These are phyloP conservation scores for Scalopus aquaticus DNA, from an alignment of 2,113 vertebrate species.

Conservation along the genomic window DNA sequence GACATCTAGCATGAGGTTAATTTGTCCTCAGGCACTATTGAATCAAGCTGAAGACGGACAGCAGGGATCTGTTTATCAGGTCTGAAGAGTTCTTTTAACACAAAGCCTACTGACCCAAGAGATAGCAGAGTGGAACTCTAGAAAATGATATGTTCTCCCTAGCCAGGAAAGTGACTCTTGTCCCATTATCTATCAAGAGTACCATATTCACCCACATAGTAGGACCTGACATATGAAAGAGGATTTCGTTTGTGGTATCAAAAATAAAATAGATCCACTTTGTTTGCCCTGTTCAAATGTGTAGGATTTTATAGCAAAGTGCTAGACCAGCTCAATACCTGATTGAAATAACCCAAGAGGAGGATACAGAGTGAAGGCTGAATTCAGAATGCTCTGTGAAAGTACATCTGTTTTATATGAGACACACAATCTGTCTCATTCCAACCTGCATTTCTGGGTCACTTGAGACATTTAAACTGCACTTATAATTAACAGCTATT, in stretches of 20 bases:
- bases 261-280: slow-evolving; percentile 70
- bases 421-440: slow-evolving; percentile 95
- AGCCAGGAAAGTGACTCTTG: slow-evolving; percentile 55
- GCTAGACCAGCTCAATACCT: slow-evolving; percentile 82
- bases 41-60: slow-evolving; percentile 60
- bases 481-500: slow-evolving; percentile 99
- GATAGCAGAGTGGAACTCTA: slow-evolving; percentile 67
- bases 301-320: slow-evolving; percentile 75
- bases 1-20: slow-evolving; percentile 42
- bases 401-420: slow-evolving; percentile 93
- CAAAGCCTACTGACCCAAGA: slow-evolving; percentile 57
- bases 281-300: slow-evolving; percentile 76
- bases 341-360: slow-evolving; percentile 85
- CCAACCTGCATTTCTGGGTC: slow-evolving; percentile 99
- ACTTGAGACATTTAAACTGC: slow-evolving; percentile 99
- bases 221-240: slow-evolving; percentile 47
- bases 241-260: slow-evolving; percentile 71
- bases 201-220: slow-evolving; percentile 58
- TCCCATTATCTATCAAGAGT: slow-evolving; percentile 57
- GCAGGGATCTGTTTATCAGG: slow-evolving; percentile 62
- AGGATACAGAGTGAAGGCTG: slow-evolving; percentile 81
- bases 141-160: slow-evolving; percentile 58
- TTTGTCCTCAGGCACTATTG: background rate
- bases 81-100: slow-evolving; percentile 65
- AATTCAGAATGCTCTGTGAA: slow-evolving; percentile 84